These are phyloP conservation scores for Chauna torquata DNA, from an alignment of 2,113 vertebrate genomes.

Conservation along the genomic window DNA sequence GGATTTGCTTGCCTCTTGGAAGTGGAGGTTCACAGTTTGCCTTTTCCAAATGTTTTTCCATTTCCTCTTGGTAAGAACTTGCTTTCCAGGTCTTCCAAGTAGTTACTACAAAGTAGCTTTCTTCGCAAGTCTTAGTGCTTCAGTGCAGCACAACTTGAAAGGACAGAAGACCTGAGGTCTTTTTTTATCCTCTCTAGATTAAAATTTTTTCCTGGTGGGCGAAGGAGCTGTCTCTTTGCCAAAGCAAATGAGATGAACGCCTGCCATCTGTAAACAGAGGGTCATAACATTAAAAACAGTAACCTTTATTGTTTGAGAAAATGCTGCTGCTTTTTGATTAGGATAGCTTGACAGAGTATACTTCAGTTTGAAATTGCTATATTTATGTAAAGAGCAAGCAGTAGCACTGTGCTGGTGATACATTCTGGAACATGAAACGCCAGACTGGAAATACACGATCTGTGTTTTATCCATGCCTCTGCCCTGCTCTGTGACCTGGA, in stretches of 20 bases:
- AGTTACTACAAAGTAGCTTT: background rate
- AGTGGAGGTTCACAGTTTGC: background rate
- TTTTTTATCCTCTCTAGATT: background rate
- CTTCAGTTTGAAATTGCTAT: background rate
- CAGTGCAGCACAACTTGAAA: background rate
- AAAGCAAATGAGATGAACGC: background rate
- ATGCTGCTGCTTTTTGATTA: background rate
- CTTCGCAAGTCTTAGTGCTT: background rate
- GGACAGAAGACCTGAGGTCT: background rate
- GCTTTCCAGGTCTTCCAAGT: background rate
- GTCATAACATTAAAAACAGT: background rate
- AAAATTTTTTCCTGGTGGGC: background rate
- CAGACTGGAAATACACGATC: background rate
- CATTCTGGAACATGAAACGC: background rate
- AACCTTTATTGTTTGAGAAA: background rate
- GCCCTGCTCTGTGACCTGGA: background rate
- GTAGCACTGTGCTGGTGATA: too few species aligned
- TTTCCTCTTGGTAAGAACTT: background rate
- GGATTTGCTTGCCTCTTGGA: background rate
- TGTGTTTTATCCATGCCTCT: background rate
- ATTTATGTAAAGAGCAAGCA: background rate
- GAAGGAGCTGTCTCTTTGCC: background rate
- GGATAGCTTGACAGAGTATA: background rate
- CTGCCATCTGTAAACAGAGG: background rate
- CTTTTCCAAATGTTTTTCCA: background rate